These are phyloP conservation scores for Agrotis ipsilon DNA, from an alignment of 2,888 invertebrate species.

Conservation along the genomic window DNA sequence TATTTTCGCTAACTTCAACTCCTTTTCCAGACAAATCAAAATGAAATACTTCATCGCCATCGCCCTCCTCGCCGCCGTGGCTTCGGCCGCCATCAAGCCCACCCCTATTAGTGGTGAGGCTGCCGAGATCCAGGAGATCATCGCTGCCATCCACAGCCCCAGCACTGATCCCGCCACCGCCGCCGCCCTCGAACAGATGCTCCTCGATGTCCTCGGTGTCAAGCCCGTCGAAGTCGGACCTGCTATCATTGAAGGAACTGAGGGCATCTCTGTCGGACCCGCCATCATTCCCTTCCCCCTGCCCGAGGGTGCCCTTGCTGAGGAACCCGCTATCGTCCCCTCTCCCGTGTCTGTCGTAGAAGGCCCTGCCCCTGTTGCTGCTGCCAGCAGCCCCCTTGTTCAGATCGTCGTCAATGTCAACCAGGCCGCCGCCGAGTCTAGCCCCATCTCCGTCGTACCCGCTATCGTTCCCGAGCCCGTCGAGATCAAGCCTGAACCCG, in stretches of 20 bases:
- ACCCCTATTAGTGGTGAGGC: conserved; percentile 46
- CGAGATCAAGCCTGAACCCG: conserved; percentile 30
- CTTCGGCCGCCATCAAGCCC: conserved; percentile 38
- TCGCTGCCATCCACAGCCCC: conserved; percentile 79
- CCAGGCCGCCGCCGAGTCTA: conserved; percentile 43
- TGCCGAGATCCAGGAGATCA: conserved; percentile 72
- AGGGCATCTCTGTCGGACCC: conserved; percentile 60
- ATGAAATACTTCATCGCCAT: conserved; percentile 59
- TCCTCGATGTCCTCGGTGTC: conserved; percentile 45
- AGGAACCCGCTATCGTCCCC: conserved; percentile 23
- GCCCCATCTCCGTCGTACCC: conserved; percentile 50
- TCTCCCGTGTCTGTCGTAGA: conserved; percentile 24
- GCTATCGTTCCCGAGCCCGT: conserved; percentile 41
- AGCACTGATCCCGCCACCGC: conserved; percentile 79
- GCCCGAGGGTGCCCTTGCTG: conserved; percentile 45
- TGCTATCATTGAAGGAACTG: conserved; percentile 53
- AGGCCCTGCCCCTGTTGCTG: conserved; percentile 30
- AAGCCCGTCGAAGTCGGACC: conserved; percentile 57
- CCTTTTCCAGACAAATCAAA: conserved; percentile 22
- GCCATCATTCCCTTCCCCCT: conserved; percentile 63
- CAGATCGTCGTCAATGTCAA: conserved; percentile 71
- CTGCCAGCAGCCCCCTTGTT: conserved; percentile 63
- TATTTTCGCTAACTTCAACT: neutral
- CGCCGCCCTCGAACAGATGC: conserved; percentile 62
- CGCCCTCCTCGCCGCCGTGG: conserved; percentile 48